These are phyloP conservation scores for Crocodylus rhombifer DNA, from an alignment of 2,797 vertebrate genomes.

Conservation along the genomic window DNA sequence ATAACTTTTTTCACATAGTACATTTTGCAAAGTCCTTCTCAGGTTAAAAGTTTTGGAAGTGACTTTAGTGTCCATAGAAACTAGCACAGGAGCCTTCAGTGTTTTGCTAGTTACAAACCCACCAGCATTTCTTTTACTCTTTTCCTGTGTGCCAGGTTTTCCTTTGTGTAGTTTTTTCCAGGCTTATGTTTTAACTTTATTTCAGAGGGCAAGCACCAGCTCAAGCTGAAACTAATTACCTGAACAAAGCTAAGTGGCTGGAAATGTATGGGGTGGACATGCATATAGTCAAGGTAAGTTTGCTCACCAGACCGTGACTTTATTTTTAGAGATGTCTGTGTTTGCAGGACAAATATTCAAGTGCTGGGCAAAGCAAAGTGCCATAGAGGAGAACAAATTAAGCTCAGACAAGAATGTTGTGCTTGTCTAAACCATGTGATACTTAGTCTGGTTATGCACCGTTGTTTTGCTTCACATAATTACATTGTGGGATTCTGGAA, in stretches of 20 bases:
- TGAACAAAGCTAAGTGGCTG: constrained; percentile 99
- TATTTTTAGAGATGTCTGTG: not conserved
- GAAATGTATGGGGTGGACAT: constrained; percentile 99
- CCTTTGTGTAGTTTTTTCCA: constrained; percentile 33
- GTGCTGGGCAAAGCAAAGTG: not conserved
- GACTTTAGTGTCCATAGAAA: not conserved
- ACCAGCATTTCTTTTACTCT: not conserved
- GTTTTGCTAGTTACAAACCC: not conserved
- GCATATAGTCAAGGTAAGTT: constrained; percentile 96
- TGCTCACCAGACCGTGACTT: not conserved
- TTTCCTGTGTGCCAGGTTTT: not conserved
- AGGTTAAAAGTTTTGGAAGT: not conserved
- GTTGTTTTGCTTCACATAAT: not conserved
- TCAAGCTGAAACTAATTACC: constrained; percentile 97
- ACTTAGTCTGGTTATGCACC: constrained; percentile 1
- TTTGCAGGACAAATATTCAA: constrained; percentile 15
- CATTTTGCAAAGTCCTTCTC: not conserved
- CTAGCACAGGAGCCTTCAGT: not conserved
- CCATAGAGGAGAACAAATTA: accelerated
- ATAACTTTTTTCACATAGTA: not conserved
- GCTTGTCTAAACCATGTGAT: not conserved
- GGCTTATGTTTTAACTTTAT: constrained; percentile 58
- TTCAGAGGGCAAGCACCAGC: constrained; percentile 95
- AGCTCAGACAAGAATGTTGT: not conserved
- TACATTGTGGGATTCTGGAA: not conserved